phyloP scores from a whole-genome alignment of 2,888 invertebrate genomes.

The Tethea ocularis region DNA sequence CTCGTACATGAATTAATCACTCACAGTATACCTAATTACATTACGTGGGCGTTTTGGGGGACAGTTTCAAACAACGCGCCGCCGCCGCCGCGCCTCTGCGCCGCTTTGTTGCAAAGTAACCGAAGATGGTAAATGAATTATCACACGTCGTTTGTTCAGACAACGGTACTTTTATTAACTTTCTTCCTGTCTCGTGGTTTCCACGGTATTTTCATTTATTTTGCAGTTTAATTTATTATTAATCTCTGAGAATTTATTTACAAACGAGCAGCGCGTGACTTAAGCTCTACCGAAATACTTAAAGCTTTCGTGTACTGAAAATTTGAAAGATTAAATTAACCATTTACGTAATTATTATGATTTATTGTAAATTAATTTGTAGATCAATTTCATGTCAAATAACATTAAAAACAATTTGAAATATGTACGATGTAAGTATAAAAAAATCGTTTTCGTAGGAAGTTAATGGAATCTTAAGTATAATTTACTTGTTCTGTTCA shows the following conservation, averaged over 20 bases:
- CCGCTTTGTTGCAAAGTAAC: slow-evolving; percentile 39
- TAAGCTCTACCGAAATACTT: slow-evolving; percentile 25
- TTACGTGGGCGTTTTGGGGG: slow-evolving; percentile 22
- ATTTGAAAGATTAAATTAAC: slow-evolving; percentile 21
- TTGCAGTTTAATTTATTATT: slow-evolving; percentile 33
- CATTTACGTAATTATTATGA: slow-evolving; percentile 17
- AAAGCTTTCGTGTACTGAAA: slow-evolving; percentile 21
- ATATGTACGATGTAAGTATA: background rate
- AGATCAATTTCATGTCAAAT: background rate
- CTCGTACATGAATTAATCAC: slow-evolving; percentile 38
- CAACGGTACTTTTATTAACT: slow-evolving; percentile 48
- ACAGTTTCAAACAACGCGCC: background rate
- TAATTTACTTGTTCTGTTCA: slow-evolving; percentile 27
- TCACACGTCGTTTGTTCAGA: slow-evolving; percentile 32
- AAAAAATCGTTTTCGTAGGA: background rate
- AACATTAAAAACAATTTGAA: background rate
- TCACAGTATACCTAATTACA: slow-evolving; percentile 10
- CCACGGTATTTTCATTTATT: slow-evolving; percentile 29
- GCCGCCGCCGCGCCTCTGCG: too few species aligned
- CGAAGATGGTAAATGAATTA: slow-evolving; percentile 48
- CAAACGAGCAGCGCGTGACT: slow-evolving; percentile 27
- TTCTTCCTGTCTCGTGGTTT: slow-evolving; percentile 31
- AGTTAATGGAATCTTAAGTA: slow-evolving; percentile 10
- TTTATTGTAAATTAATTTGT: background rate
- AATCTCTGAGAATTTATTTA: slow-evolving; percentile 33